Evolutionary conservation across 2,797 vertebrate genomes (phyloP), one percentile per base, ranked within the genome.

Genomic region (Erpetoichthys calabaricus): DNA sequence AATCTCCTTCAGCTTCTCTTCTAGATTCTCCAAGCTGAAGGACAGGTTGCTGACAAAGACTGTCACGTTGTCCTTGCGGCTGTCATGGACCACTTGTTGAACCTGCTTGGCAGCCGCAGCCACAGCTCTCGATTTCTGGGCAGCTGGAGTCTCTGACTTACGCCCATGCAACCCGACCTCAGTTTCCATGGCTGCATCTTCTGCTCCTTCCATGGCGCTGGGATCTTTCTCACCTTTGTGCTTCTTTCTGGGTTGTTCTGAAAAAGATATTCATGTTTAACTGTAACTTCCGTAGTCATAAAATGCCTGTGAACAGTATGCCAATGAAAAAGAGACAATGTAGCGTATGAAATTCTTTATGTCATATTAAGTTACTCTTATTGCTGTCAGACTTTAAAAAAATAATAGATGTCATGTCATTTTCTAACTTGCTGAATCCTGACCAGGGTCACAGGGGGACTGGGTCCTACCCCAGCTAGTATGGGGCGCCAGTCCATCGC

Each of bases 31-130:
- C 82, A 99, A 75, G 45, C 70, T 86, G 69, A 90, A 98, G 8
- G 86, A 64, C 57, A 99, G 77, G 78, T 99, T 99, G 78, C 95
- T 98, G 78, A 99, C 82, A 9, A 99, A 99, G 6, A 99, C 91
- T 0, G 91, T 95, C 67, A 78, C 59, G 0, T 64, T 72, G 2
- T 99, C 93, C 45, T 89, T 91, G 50, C 81, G 86, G 43, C 87
- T 82, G 69, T 97, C 88, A 0, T 82, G 83, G 3, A 70, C 53
- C 8, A 86, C 72, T 1, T 78, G 86, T 50, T 77, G 81, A 45
- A 67, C 0, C 3, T 76, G 85, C 62, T 68, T 79, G 45, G 64
- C 45, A 0, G 70, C 70, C 0, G 70, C 59, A 52, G 59, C 56
- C 2, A 62, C 73, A 0, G 74, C 79, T 55, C 77, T 89, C 59